Evolutionary conservation across 1,140 invertebrate species (phyloP).

Genomic region (Hyphantria cunea): DNA sequence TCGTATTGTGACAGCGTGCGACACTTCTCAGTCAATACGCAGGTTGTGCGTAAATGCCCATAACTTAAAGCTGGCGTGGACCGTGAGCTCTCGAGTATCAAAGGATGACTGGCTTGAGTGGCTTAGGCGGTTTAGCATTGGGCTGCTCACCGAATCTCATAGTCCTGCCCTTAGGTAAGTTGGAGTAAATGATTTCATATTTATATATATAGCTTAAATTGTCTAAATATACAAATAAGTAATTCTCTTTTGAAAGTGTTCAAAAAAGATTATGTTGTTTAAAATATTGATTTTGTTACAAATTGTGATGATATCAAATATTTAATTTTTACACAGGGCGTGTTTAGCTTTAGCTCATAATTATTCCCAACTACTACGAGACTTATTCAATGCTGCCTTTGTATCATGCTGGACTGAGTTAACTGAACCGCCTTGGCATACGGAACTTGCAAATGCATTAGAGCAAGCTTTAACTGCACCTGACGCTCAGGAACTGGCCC

Average conservation of each 20-base stretch:
- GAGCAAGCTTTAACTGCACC: constrained; percentile 95
- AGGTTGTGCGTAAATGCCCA: constrained; percentile 91
- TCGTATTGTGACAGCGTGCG: constrained; percentile 82
- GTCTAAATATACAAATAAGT: not conserved
- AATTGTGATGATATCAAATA: too few relatives aligned
- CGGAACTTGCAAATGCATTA: constrained; percentile 93
- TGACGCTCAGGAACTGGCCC: constrained; percentile 98
- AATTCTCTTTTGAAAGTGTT: too few relatives aligned
- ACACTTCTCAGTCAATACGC: constrained; percentile 86
- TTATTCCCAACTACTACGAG: constrained; percentile 95
- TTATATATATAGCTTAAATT: too few relatives aligned
- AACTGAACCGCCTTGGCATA: constrained; percentile 87
- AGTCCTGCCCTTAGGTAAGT: constrained; percentile 91
- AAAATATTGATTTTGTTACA: not conserved
- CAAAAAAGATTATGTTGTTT: too few relatives aligned
- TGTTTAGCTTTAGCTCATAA: constrained; percentile 96
- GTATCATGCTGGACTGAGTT: constrained; percentile 99
- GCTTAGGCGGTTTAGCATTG: constrained; percentile 94
- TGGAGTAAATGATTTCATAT: not conserved
- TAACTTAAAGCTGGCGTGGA: constrained; percentile 94
- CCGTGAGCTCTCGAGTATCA: constrained; percentile 93
- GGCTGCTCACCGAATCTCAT: constrained; percentile 96
- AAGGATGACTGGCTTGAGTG: constrained; percentile 99
- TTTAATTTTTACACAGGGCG: constrained; percentile 81
- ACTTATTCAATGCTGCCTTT: constrained; percentile 99